Conservation (phyloP, 1,140 invertebrate genomes). For the Pseudomyrmex gracilis region DNA sequence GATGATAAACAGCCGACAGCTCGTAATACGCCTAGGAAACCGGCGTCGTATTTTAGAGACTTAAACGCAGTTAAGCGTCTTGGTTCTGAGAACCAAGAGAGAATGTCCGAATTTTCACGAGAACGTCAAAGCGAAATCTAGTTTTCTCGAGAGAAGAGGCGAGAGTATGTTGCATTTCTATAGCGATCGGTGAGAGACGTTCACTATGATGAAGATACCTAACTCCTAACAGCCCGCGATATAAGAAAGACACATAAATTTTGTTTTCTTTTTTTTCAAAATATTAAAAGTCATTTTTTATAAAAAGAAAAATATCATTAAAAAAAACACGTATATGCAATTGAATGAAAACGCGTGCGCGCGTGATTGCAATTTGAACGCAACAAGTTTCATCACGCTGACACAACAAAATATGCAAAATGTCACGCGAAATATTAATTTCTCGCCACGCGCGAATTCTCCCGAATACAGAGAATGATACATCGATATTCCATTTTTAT, state of each 20-base stretch:
- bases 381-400: conserved; percentile 26
- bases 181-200: not conserved
- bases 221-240: too few species aligned
- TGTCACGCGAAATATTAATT: conserved; percentile 49
- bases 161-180: too few species aligned
- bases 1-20: conserved; percentile 46
- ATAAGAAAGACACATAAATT: too few species aligned
- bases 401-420: conserved; percentile 34
- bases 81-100: not conserved
- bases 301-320: too few species aligned
- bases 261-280: not conserved
- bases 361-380: conserved; percentile 16
- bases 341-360: too few species aligned
- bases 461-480: conserved; percentile 17
- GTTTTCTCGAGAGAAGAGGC: too few species aligned
- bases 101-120: not conserved
- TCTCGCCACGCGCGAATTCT: not conserved
- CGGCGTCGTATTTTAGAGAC: conserved; percentile 45
- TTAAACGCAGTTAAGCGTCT: conserved; percentile 17
- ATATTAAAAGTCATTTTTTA: too few species aligned
- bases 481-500: conserved; percentile 38
- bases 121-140: conserved; percentile 9
- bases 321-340: too few species aligned
- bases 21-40: conserved; percentile 41
- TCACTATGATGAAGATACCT: not conserved